Evolutionary conservation across 2,888 invertebrate species (phyloP), one percentile per base, ranked within the genome.

Genomic region (Nipponacmea schrenckii): DNA sequence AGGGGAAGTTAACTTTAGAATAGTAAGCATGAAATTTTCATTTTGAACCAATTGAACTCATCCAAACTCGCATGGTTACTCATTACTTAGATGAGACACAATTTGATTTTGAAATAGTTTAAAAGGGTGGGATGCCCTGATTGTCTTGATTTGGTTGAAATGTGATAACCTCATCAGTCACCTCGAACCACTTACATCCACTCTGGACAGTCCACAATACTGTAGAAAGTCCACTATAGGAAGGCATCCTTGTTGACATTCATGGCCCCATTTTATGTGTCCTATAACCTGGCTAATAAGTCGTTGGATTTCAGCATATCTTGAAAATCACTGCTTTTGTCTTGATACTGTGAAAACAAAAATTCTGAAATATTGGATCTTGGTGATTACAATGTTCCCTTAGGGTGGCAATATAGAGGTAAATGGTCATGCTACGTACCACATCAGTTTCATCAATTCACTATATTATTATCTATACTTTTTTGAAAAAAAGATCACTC

Each of bases 281-380:
- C 39, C 39, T 39, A 39, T 39, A 8, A 20, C 56, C n/a, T 56
- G 56, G 56, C 20, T 56, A 56, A 56, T 56, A 10, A 56, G 56
- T 56, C 56, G 56, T 56, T 56, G 24, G 56, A 56, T 56, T 56
- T 56, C 56, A 56, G 56, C 56, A 56, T 56, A 56, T 56, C 24
- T 20, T 24, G 20, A 56, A 56, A 56, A 56, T 56, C 56, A 56
- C 56, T 56, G 56, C 56, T 39, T 39, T 39, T 39, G 39, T 39
- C 39, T 39, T 39, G 39, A 7, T 5, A 39, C 4, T 10, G 8
- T 39, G 39, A 39, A 39, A 39, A 39, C n/a, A n/a, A n/a, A n/a
- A n/a, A n/a, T 10, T 10, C 5, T 5, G 5, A 31, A 31, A 31
- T 31, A 2, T 31, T 31, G 10, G 10, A 39, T 39, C 39, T 39